Conservation (phyloP, 2,113 vertebrate species). For the Probosciger aterrimus region DNA sequence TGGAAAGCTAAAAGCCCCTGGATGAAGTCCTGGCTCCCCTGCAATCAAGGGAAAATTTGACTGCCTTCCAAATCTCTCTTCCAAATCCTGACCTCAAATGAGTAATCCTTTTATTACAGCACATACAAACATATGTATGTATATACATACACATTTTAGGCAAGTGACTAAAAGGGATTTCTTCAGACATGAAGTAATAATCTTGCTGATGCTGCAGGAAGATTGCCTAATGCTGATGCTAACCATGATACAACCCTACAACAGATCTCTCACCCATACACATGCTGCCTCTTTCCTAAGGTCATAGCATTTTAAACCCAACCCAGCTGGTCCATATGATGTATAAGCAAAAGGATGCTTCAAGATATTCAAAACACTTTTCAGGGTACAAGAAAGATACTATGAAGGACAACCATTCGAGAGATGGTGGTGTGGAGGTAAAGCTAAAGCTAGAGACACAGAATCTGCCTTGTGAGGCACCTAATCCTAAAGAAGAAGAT, state of each 20-base stretch:
- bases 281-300: background rate
- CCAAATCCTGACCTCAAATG: background rate
- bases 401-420: background rate
- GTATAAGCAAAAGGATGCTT: background rate
- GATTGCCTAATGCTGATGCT: background rate
- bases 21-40: background rate
- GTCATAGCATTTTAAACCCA: background rate
- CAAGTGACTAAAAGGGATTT: background rate
- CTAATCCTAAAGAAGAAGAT: background rate
- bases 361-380: accelerated
- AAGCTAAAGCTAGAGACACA: background rate
- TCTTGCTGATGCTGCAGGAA: background rate
- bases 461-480: background rate
- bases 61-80: background rate
- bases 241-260: background rate
- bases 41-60: background rate
- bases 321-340: background rate
- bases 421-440: background rate
- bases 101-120: background rate
- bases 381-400: background rate
- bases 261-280: background rate
- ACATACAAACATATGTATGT: background rate
- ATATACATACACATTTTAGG: background rate
- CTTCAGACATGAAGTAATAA: background rate
- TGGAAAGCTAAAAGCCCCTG: background rate